Base-by-base conservation (phyloP, 2,797 vertebrate species). In the Okamejei kenojei region DNA sequence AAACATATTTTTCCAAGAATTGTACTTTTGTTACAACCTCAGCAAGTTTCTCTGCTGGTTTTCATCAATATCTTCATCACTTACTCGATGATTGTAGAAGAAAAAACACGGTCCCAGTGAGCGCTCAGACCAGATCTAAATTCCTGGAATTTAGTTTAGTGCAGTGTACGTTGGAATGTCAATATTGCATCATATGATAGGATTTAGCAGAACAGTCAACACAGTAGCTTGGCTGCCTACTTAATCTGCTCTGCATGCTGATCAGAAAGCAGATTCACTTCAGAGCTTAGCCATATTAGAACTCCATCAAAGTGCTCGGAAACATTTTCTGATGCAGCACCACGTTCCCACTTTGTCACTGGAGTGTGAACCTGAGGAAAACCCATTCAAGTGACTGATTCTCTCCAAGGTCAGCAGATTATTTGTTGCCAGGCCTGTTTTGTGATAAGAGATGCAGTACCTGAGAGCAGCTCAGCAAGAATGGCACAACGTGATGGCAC, bases 231-330 rank as follows among this genome's bases (percentile, higher is more conserved):
- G 23, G 11, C 90, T 92, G 21, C 15, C 38, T 38, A 74, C 1
- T 45, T 91, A n/a, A 74, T 29, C 23, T 91, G 71, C 21, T 74
- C 38, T 8, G 29, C 71, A 74, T 19, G 58, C 71, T 54, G 21
- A 76, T 92, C 65, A 92, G 71, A 54, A 76, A 74, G 71, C 23
- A 92, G 71, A 71, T 45, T 90, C 68, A 90, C 68, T 71, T 73
- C 68, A 90, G 63, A 38, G 88, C 38, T 38, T 73, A 45, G 68
- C 17, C 11, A 45, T 23, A 73, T 90, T 73, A 26, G 68, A 90
- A 23, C 65, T 90, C n/a, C n/a, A 63, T 90, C 65, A 71, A 71
- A 71, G n/a, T 71, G 32, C n/a, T 90, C 32, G 13, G 88, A 90
- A 73, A 68, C 32, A 2, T 15, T 38, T 15, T 23, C 35, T 90